Evolutionary conservation across 2,797 vertebrate genomes (phyloP), one percentile per base, ranked within the genome.

Genomic region (Odontamblyopus rebecca): DNA sequence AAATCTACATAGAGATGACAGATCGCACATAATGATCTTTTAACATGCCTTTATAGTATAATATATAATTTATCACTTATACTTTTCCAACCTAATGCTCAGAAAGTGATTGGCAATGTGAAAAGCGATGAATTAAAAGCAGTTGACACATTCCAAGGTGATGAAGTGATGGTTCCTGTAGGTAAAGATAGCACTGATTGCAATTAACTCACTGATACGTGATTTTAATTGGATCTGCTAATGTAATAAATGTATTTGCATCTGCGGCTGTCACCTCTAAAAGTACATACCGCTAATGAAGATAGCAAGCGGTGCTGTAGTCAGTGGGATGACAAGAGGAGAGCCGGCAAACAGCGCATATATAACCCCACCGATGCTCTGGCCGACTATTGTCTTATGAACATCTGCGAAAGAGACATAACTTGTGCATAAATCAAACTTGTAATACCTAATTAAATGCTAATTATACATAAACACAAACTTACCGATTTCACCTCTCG

Each of bases 371-470:
- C 97, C 97, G 0, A 99, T 97, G 86, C 97, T 95, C 86, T 98
- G 97, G 15, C 96, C 96, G 0, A 96, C 91, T 0, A 98, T 95
- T 1, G 96, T 98, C 93, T 98, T 98, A 93, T 96, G 93, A 68
- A 98, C 97, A 74, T 97, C 97, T 98, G 86, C 54, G 48, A 32
- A 16, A n/a, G n/a, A 62, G 12, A 62, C 30, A 38, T 7, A 9
- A 11, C 12, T 59, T 27, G 29, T 1, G 26, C 56, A 57, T 26
- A 4, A 59, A 59, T 59, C 9, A 27, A 27, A 59, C 56, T 59
- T 15, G 26, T 12, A 59, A 11, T 69, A 77, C 3, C 13, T 4
- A 48, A 16, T 15, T 15, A 4, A 48, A 48, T 4, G 3, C 15
- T 48, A 48, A 15, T 4, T 44, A 13, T 0, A 44, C 19, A 70